Percentiles rank a stretch among this genome's conserved stretches.
Conservation (phyloP, 2,888 invertebrate species). For the Gnatocerus cornutus region DNA sequence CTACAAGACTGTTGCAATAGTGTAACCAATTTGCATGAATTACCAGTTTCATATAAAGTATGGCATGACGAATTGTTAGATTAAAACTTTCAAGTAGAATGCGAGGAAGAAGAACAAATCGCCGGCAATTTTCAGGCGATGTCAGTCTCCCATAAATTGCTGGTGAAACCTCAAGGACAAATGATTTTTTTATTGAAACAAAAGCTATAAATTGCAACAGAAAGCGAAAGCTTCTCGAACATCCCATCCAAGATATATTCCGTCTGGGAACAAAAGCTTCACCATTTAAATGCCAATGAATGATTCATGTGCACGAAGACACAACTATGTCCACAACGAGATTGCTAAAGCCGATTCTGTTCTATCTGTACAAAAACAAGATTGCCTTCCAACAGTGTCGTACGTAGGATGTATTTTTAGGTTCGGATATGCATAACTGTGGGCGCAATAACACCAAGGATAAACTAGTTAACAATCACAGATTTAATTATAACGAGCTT, state of each 20-base stretch:
- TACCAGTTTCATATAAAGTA: constrained; percentile 19
- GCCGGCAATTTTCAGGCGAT: background rate
- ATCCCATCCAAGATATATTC: constrained; percentile 50
- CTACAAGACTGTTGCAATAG: constrained; percentile 15
- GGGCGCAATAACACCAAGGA: constrained; percentile 31
- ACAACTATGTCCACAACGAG: constrained; percentile 51
- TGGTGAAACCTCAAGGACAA: constrained; percentile 29
- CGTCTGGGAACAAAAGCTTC: constrained; percentile 54
- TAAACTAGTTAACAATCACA: background rate
- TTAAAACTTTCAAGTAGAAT: constrained; percentile 25
- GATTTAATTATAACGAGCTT: background rate
- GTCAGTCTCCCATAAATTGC: constrained; percentile 21
- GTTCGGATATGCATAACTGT: constrained; percentile 6
- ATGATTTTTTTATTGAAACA: constrained; percentile 28
- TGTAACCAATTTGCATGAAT: constrained; percentile 40
- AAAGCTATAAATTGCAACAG: constrained; percentile 44
- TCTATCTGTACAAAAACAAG: constrained; percentile 45
- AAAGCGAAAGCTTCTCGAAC: constrained; percentile 50
- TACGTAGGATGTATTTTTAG: constrained; percentile 30
- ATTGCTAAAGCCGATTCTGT: constrained; percentile 52
- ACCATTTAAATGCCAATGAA: constrained; percentile 60
- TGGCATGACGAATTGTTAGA: constrained; percentile 30
- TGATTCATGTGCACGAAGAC: constrained; percentile 59
- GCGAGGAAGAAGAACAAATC: background rate
- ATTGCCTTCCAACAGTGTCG: constrained; percentile 34